Percentiles rank a stretch among this genome's conserved stretches.
phyloP scores from a whole-genome alignment of 2,888 invertebrate species.

The Gerris lacustris region DNA sequence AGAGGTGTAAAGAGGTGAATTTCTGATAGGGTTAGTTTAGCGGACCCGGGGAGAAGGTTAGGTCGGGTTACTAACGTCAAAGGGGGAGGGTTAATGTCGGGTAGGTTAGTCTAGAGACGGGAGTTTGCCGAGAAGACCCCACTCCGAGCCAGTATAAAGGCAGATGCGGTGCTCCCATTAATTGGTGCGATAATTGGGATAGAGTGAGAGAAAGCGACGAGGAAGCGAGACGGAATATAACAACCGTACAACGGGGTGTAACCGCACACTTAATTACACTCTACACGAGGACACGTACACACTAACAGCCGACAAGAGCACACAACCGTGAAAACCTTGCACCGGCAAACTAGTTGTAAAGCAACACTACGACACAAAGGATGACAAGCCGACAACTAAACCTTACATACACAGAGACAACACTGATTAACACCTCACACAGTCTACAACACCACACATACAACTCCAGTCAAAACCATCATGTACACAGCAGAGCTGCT shows the following conservation, averaged over 20 bases:
- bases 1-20: background rate
- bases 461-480: no score
- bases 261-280: slow-evolving; percentile 1
- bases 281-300: background rate
- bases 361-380: no score
- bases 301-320: no score
- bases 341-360: no score
- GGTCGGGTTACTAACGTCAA: slow-evolving; percentile 1
- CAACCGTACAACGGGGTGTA: background rate
- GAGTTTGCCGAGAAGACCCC: background rate
- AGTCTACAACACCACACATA: no score
- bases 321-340: no score
- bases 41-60: background rate
- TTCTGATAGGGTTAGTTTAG: background rate
- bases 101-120: background rate
- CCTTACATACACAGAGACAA: no score
- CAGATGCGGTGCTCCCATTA: slow-evolving; percentile 3
- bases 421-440: no score
- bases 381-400: no score
- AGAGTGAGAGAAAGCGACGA: background rate
- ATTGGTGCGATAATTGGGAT: slow-evolving; percentile 5
- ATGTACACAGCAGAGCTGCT: no score
- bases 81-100: background rate
- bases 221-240: background rate
- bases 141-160: background rate